Percentiles rank a stretch among this genome's conserved stretches.
Evolutionary conservation across 2,888 invertebrate genomes (phyloP).

Genomic region (Caenorhabditis sp.): DNA sequence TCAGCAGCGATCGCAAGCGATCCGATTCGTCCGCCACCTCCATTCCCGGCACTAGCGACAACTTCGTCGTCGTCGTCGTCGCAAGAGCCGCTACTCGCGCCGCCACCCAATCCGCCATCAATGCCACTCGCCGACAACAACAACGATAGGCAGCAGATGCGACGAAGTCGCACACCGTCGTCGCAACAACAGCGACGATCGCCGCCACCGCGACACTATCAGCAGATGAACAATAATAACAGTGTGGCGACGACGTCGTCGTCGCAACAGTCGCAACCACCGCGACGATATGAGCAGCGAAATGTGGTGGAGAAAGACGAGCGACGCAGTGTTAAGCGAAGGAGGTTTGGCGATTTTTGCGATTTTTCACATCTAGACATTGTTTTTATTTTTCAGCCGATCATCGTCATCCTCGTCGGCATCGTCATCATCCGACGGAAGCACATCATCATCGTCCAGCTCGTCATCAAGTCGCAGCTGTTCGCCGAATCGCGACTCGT

Average conservation of each 20-base stretch:
- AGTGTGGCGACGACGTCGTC: too few relatives aligned
- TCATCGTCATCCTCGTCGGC: neutral
- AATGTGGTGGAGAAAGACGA: too few relatives aligned
- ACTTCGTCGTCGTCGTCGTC: neutral
- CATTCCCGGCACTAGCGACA: neutral
- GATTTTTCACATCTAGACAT: neutral
- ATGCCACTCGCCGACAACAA: too few relatives aligned
- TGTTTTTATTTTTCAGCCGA: neutral
- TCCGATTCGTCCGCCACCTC: slow-evolving; percentile 5
- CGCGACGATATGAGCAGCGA: neutral
- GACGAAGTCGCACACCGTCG: neutral
- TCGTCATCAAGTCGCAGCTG: neutral
- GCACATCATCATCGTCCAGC: neutral
- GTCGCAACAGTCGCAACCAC: neutral
- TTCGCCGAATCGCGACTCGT: neutral
- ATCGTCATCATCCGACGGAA: neutral
- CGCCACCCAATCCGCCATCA: slow-evolving; percentile 12
- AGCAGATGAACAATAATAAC: neutral
- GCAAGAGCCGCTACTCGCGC: neutral
- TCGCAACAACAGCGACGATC: neutral
- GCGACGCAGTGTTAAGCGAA: neutral
- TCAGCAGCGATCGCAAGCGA: neutral
- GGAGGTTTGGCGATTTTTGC: neutral
- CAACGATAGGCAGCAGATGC: too few relatives aligned
- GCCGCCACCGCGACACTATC: neutral